Evolutionary conservation across 2,888 invertebrate species (phyloP).

Genomic region (Plagiodera versicolora): DNA sequence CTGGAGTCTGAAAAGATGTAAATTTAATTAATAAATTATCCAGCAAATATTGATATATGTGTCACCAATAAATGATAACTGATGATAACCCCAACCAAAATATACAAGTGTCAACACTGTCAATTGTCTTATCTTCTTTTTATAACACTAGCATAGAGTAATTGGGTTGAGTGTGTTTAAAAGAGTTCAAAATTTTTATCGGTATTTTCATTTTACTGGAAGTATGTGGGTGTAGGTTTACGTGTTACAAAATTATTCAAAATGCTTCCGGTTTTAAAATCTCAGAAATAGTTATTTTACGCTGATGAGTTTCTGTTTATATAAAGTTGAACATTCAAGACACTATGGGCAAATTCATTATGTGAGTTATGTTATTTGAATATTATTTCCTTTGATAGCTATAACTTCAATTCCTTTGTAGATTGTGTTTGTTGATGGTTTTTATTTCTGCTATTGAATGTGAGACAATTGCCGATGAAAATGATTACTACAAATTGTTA

Average conservation of each 20-base stretch:
- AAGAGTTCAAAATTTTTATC: too few relatives aligned
- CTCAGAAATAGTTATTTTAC: not conserved
- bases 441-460: constrained; percentile 4
- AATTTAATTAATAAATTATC: too few relatives aligned
- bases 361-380: not conserved
- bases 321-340: not conserved
- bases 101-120: too few relatives aligned
- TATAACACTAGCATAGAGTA: too few relatives aligned
- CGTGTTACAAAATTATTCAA: not conserved
- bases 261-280: not conserved
- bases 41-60: too few relatives aligned
- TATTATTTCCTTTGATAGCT: not conserved
- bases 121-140: too few relatives aligned
- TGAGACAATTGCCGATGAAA: constrained; percentile 14
- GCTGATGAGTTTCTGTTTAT: not conserved
- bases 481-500: constrained; percentile 49
- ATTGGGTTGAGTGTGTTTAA: too few relatives aligned
- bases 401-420: constrained; percentile 2
- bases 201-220: too few relatives aligned
- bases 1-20: too few relatives aligned
- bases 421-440: constrained; percentile 1
- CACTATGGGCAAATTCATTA: not conserved
- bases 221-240: not conserved
- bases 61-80: too few relatives aligned
- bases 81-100: too few relatives aligned